These are phyloP conservation scores for Pedionomus torquatus DNA, from an alignment of 2,113 vertebrate species.

Conservation along the genomic window DNA sequence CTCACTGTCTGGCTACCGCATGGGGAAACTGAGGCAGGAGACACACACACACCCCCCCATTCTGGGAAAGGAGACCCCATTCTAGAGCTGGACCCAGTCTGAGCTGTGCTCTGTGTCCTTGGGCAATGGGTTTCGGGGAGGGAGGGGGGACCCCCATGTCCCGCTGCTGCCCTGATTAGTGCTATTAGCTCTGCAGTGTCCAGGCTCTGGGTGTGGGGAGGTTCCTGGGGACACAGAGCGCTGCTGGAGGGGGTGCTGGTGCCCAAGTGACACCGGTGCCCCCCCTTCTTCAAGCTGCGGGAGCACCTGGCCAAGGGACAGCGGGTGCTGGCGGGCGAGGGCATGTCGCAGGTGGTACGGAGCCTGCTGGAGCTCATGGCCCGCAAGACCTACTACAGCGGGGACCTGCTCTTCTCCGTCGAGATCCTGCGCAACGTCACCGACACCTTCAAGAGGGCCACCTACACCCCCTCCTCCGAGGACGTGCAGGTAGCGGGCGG, in stretches of 20 bases:
- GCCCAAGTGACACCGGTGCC: not conserved
- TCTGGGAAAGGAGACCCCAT: not conserved
- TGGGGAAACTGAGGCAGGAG: constrained; percentile 37
- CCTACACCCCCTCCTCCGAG: constrained; percentile 93
- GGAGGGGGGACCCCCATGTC: rapidly evolving
- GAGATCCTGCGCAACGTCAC: constrained; percentile 99
- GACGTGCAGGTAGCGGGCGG: constrained; percentile 88
- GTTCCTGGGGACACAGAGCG: rapidly evolving
- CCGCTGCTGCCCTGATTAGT: not conserved
- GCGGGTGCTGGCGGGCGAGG: constrained; percentile 97
- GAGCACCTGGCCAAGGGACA: constrained; percentile 99
- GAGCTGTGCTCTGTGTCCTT: not conserved
- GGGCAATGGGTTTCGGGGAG: not conserved
- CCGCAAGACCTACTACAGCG: constrained; percentile 95
- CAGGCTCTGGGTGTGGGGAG: rapidly evolving
- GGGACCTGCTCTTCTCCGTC: constrained; percentile 98
- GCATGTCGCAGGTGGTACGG: constrained; percentile 98
- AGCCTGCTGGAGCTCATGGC: constrained; percentile 94
- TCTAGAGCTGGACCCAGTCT: not conserved
- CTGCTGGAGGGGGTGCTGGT: not conserved
- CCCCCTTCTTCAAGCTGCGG: constrained; percentile 81
- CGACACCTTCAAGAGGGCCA: constrained; percentile 99
- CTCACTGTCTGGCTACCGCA: rapidly evolving
- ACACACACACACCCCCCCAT: too few species aligned
- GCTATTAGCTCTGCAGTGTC: not conserved